phyloP scores from a whole-genome alignment of 2,797 vertebrate genomes.

The Alcedo quadribrachys region DNA sequence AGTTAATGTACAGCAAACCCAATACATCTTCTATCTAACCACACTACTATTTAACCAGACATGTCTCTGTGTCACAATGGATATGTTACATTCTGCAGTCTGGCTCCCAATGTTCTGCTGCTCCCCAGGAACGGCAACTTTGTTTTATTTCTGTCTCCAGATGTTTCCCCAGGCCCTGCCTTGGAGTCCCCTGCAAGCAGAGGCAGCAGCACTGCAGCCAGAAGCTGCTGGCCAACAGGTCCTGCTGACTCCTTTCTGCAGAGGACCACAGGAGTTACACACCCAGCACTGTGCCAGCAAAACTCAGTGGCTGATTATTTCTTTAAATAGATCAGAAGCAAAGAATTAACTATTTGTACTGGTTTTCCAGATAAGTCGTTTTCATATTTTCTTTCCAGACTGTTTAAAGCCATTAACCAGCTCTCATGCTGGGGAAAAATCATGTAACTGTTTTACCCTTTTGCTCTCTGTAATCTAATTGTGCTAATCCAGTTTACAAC shows the following conservation, averaged over 20 bases:
- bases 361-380: not conserved
- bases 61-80: not conserved
- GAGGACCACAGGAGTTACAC: not conserved
- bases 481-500: not conserved
- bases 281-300: not conserved
- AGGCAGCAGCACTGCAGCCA: not conserved
- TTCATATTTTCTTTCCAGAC: not conserved
- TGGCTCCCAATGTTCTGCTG: not conserved
- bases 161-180: not conserved
- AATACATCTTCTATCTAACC: not conserved
- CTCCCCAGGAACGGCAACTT: too few species aligned
- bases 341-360: not conserved
- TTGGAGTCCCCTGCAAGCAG: accelerated
- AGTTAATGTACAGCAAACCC: not conserved
- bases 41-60: not conserved
- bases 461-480: not conserved
- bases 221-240: not conserved
- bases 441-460: not conserved
- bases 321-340: not conserved
- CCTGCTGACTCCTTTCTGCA: accelerated
- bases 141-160: not conserved
- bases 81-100: not conserved
- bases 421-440: not conserved
- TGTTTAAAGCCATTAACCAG: not conserved
- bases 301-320: not conserved